Evolutionary conservation across 2,888 invertebrate genomes (phyloP).

Genomic region (Volucella inflata): DNA sequence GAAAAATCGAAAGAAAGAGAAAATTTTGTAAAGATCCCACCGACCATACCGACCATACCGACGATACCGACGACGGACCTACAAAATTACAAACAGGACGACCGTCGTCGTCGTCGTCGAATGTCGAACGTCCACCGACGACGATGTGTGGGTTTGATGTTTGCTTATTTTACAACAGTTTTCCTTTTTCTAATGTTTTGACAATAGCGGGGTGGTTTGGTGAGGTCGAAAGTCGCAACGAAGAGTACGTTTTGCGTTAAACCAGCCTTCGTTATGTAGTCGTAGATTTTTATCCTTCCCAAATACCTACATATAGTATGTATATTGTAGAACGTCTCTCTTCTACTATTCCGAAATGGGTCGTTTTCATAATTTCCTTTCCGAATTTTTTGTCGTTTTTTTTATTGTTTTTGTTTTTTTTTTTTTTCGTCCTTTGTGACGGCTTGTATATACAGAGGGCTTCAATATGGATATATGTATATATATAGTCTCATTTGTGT

Average conservation of each 20-base stretch:
- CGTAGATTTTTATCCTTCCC: constrained; percentile 57
- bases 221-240: neutral
- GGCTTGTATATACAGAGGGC: constrained; percentile 5
- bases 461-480: neutral
- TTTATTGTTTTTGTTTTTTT: neutral
- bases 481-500: neutral
- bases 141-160: too few species aligned
- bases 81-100: too few species aligned
- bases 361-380: constrained; percentile 63
- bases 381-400: constrained; percentile 18
- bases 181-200: constrained; percentile 22
- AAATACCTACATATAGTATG: neutral
- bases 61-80: too few species aligned
- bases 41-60: too few species aligned
- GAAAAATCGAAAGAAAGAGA: constrained; percentile 15
- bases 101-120: too few species aligned
- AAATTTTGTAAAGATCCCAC: constrained; percentile 10
- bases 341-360: constrained; percentile 62
- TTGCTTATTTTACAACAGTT: neutral
- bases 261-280: constrained; percentile 5
- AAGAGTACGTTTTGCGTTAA: constrained; percentile 5
- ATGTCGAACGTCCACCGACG: too few species aligned
- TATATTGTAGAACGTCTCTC: neutral
- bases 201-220: constrained; percentile 10
- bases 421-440: neutral